Conservation (phyloP, 2,113 vertebrate species). For the Tetrao urogallus region DNA sequence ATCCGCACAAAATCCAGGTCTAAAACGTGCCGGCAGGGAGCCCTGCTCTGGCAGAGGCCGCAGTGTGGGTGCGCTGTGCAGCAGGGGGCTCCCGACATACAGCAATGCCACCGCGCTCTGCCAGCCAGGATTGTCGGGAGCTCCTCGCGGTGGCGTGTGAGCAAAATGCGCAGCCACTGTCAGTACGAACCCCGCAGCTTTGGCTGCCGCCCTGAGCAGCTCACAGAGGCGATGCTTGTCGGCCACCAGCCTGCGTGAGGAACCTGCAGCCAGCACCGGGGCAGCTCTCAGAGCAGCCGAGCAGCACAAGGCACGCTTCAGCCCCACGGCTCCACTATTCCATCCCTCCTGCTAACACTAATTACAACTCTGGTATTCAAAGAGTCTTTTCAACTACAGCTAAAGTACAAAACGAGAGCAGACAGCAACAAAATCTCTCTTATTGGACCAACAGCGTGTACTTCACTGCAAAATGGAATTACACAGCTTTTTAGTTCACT, state of each 20-base stretch:
- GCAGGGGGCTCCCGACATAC: neutral
- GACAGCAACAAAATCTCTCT: neutral
- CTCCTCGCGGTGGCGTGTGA: neutral
- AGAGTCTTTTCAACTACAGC: neutral
- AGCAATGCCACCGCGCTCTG: neutral
- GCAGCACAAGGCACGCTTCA: neutral
- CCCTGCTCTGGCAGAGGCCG: too few relatives aligned
- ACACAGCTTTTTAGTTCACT: neutral
- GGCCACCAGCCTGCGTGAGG: fast-evolving
- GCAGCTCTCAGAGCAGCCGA: neutral
- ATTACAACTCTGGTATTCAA: neutral
- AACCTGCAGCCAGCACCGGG: fast-evolving
- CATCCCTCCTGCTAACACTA: neutral
- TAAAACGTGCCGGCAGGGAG: neutral
- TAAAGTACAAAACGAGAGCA: slow-evolving; percentile 13
- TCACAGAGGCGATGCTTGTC: neutral
- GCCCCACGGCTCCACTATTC: neutral
- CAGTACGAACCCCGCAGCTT: fast-evolving
- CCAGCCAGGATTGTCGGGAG: neutral
- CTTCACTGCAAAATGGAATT: neutral
- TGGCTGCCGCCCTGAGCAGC: too few relatives aligned
- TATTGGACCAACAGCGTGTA: neutral
- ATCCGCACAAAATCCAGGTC: neutral
- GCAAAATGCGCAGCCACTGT: neutral
- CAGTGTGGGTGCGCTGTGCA: neutral